A percentile compares a stretch with the other conserved stretches of the same genome.
phyloP scores from a whole-genome alignment of 2,797 vertebrate genomes.

The Cynopterus sphinx region DNA sequence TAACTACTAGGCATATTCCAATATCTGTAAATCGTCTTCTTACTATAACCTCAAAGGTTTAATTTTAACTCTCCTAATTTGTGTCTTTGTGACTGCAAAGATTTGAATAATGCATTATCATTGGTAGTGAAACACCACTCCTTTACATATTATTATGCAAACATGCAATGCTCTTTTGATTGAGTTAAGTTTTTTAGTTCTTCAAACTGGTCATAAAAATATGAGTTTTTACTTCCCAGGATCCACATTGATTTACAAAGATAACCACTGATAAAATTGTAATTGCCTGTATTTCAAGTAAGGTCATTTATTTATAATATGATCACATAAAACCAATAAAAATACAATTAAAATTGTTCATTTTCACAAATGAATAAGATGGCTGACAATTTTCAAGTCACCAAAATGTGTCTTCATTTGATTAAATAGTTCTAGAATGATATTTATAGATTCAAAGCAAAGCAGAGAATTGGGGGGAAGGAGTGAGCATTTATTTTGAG shows the following conservation, averaged over 20 bases:
- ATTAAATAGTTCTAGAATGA: slow-evolving; percentile 34
- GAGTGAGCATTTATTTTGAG: background rate
- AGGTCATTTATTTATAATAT: slow-evolving; percentile 56
- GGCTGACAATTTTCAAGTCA: slow-evolving; percentile 48
- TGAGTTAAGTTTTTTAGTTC: background rate
- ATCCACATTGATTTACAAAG: slow-evolving; percentile 59
- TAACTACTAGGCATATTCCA: slow-evolving; percentile 62
- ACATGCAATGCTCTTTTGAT: background rate
- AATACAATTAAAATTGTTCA: slow-evolving; percentile 58
- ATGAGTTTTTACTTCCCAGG: slow-evolving; percentile 51
- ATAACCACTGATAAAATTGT: slow-evolving; percentile 43
- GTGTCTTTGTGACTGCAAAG: background rate
- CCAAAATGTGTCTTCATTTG: slow-evolving; percentile 56
- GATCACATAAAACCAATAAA: slow-evolving; percentile 67
- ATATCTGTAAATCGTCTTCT: slow-evolving; percentile 51
- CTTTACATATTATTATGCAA: background rate
- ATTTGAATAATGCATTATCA: background rate
- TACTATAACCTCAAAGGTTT: background rate
- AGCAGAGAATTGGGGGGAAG: background rate
- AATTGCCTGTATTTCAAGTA: slow-evolving; percentile 51
- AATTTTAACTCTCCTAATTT: slow-evolving; percentile 59
- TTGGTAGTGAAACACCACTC: background rate
- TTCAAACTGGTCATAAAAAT: slow-evolving; percentile 18
- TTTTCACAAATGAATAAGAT: slow-evolving; percentile 64
- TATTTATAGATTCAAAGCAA: slow-evolving; percentile 16